Base-by-base conservation (phyloP, 1,140 invertebrate species). In the Drosophila tropicalis region DNA sequence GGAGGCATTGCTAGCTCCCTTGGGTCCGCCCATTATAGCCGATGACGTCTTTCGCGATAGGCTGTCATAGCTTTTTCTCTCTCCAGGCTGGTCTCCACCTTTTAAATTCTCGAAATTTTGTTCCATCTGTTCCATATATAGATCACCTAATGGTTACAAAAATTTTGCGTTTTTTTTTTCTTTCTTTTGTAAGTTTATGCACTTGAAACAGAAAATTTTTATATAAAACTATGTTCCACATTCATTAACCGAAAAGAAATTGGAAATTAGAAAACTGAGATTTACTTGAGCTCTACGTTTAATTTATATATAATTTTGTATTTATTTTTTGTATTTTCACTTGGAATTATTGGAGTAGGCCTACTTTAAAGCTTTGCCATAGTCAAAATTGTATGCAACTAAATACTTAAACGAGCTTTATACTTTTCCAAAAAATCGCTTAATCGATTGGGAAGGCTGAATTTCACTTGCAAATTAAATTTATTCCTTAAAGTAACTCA, bases 181-280 rank as follows among this genome's bases (percentile, higher is more conserved):
- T 72, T 66, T 73, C n/a, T 77, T 34, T 36, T 36, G 15, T 41
- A 76, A 70, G 68, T 83, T 78, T 72, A 67, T 67, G 47, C 67
- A 29, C 64, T 85, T 62, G 61, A 62, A 85, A 90, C 89, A 89
- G 81, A 85, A 81, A 90, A 91, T 91, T 90, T 90, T 90, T 79
- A 72, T 58, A 51, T 58, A 58, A 58, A 70, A 65, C 40, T 71
- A 71, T 58, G 22, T 78, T 64, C 71, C 61, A 73, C 62, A 83
- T 77, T 67, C 66, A 47, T 57, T 72, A 76, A 68, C 84, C 76
- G 72, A 85, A 82, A 61, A 85, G 79, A 57, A 51, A 51, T 12
- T 19, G 44, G 17, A 51, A 51, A 51, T 3, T 2, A 3, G 25
- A 47, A 47, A 41, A 67, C 56, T 44, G 67, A 76, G 19, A 74